Base-by-base conservation (phyloP, 2,888 invertebrate species). In the Aricia artaxerxes region DNA sequence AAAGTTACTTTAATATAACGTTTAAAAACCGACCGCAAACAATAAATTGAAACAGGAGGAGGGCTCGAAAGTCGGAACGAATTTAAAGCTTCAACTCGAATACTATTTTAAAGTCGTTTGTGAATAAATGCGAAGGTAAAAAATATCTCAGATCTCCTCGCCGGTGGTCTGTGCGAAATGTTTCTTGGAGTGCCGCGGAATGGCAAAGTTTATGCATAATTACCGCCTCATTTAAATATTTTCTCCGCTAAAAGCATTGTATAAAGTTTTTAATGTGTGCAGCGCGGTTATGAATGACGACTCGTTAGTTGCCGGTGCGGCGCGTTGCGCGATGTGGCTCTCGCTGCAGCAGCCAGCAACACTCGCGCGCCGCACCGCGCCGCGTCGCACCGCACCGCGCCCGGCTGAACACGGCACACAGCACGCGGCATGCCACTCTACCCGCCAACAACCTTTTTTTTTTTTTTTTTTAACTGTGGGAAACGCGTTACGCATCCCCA, bases 201-300 rank as follows among this genome's bases (percentile, higher is more conserved):
- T 79, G 80, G 77, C 80, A 78, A 81, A 82, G 79, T 83, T 82
- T 81, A 77, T 80, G 83, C 80, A 82, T 83, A 82, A 82, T 83
- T 82, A 81, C 80, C 80, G 77, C 78, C 79, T 82, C 80, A 82
- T 82, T 83, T 82, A 81, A 83, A 82, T 83, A 80, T 81, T 82
- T 82, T 80, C 78, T 38, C 53, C 69, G 35, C 53, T 78, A 72
- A 64, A 72, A 44, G 73, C 73, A 73, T 44, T 73, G 44, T 73
- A 24, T 73, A 73, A 73, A 73, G 44, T 73, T 73, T 40, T 40
- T n/a, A 44, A 73, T 73, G 44, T 44, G 44, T 44, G 40, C 73
- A 31, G 7, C 24, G 73, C 73, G n/a, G 24, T 44, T 40, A 73
- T 16, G 73, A 16, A 11, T 44, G 73, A 73, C 40, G 73, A 16